Evolutionary conservation across 2,113 vertebrate species (phyloP).

Genomic region (Sinocyclocheilus anshuiensis): DNA sequence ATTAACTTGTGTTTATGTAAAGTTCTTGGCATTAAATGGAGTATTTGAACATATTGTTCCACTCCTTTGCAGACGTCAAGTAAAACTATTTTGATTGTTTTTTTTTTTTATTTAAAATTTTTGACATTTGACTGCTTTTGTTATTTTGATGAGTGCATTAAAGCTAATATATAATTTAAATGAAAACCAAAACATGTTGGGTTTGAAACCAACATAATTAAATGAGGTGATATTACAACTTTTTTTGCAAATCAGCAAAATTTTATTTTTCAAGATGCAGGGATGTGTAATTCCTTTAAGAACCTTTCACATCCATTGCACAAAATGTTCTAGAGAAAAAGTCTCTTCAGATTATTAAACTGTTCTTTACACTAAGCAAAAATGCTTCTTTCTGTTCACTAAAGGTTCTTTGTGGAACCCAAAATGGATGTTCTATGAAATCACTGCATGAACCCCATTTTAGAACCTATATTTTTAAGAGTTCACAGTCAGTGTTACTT

Average conservation of each 20-base stretch:
- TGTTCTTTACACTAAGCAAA: background rate
- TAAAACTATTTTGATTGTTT: background rate
- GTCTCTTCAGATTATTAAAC: background rate
- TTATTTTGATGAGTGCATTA: too few relatives aligned
- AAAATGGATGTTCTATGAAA: background rate
- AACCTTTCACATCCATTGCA: background rate
- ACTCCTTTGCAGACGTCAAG: background rate
- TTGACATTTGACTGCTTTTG: too few relatives aligned
- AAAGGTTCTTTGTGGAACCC: background rate
- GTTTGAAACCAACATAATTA: too few relatives aligned
- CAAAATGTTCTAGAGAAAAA: background rate
- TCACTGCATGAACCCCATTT: background rate
- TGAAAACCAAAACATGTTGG: too few relatives aligned
- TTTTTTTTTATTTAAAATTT: too few relatives aligned
- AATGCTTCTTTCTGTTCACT: background rate
- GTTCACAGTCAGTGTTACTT: background rate
- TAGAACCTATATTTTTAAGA: background rate
- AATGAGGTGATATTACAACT: too few relatives aligned
- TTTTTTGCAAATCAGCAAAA: background rate
- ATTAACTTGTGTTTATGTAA: background rate
- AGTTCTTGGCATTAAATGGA: background rate
- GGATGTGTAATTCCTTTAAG: background rate
- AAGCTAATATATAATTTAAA: too few relatives aligned
- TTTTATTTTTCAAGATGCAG: background rate
- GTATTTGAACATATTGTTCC: too few relatives aligned